Percentiles rank a stretch among this genome's conserved stretches.
phyloP scores from a whole-genome alignment of 2,888 invertebrate genomes.

The Ormyrus nitidulus region DNA sequence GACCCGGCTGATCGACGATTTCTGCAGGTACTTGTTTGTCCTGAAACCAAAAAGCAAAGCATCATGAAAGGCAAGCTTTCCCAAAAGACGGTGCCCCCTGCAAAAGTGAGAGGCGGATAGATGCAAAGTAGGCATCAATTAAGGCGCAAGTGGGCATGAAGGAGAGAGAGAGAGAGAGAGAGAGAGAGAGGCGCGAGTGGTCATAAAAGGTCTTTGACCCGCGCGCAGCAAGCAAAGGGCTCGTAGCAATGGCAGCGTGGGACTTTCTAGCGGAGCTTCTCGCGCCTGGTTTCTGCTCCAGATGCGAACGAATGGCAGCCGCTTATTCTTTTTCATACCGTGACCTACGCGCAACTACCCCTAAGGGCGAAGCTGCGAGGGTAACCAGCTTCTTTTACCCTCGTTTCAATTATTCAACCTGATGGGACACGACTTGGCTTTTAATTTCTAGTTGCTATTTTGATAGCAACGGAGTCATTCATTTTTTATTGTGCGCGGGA shows the following conservation, averaged over 20 bases:
- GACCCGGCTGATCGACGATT: slow-evolving; percentile 92
- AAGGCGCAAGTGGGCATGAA: slow-evolving; percentile 20
- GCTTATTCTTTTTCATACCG: no score
- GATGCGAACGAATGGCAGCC: slow-evolving; percentile 11
- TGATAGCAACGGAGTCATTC: no score
- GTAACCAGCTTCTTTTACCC: no score
- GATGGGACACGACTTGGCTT: no score
- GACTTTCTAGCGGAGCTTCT: slow-evolving; percentile 64
- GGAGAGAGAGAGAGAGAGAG: slow-evolving; percentile 22
- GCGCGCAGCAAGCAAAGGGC: slow-evolving; percentile 56
- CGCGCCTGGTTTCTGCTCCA: slow-evolving; percentile 23
- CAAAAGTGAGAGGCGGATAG: slow-evolving; percentile 24
- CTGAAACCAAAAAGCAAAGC: slow-evolving; percentile 78
- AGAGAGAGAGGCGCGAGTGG: slow-evolving; percentile 51
- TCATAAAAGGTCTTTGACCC: slow-evolving; percentile 57
- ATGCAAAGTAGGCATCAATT: slow-evolving; percentile 43
- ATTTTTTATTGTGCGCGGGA: no score
- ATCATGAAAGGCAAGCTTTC: background rate
- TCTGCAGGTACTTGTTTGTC: slow-evolving; percentile 93
- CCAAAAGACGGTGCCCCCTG: background rate
- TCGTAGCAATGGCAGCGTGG: slow-evolving; percentile 69
- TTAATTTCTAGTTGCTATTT: no score
- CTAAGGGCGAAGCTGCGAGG: no score
- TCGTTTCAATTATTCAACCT: no score
- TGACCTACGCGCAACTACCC: no score